These are phyloP conservation scores for Toxonevra muliebris DNA, from an alignment of 2,888 invertebrate genomes.

Conservation along the genomic window DNA sequence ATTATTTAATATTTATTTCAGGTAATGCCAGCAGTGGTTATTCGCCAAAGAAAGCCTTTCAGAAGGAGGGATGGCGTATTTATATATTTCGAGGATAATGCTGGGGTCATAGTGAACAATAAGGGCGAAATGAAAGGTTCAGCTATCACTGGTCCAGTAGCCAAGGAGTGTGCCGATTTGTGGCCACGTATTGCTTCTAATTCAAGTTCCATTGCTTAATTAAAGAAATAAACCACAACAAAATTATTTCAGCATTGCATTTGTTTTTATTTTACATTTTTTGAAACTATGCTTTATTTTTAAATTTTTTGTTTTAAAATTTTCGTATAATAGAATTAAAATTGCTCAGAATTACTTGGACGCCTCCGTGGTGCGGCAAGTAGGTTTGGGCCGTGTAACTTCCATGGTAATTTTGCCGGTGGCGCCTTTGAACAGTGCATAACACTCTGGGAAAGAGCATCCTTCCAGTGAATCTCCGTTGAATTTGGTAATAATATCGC, in stretches of 20 bases:
- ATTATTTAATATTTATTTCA: conserved; percentile 54
- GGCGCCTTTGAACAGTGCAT: conserved; percentile 87
- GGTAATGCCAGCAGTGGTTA: conserved; percentile 99
- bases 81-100: conserved; percentile 99
- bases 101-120: conserved; percentile 99
- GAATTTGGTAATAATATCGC: conserved; percentile 89
- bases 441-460: conserved; percentile 84
- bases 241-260: conserved; percentile 16
- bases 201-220: conserved; percentile 96
- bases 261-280: not conserved
- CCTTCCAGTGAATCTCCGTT: conserved; percentile 85
- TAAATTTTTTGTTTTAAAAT: conserved; percentile 13
- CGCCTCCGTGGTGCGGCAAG: conserved; percentile 57
- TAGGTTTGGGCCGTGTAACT: conserved; percentile 83
- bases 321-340: not conserved
- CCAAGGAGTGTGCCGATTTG: conserved; percentile 99
- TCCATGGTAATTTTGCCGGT: conserved; percentile 84
- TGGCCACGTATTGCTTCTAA: conserved; percentile 99
- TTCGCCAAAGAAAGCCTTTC: conserved; percentile 97
- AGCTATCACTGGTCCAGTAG: conserved; percentile 99
- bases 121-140: conserved; percentile 99
- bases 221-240: conserved; percentile 26
- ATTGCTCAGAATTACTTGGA: conserved; percentile 42
- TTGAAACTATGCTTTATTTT: not conserved
- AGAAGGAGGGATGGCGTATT: conserved; percentile 99